A percentile compares a stretch with the other conserved stretches of the same genome.
Conservation (phyloP, 2,113 vertebrate species). For the Rynchops niger region DNA sequence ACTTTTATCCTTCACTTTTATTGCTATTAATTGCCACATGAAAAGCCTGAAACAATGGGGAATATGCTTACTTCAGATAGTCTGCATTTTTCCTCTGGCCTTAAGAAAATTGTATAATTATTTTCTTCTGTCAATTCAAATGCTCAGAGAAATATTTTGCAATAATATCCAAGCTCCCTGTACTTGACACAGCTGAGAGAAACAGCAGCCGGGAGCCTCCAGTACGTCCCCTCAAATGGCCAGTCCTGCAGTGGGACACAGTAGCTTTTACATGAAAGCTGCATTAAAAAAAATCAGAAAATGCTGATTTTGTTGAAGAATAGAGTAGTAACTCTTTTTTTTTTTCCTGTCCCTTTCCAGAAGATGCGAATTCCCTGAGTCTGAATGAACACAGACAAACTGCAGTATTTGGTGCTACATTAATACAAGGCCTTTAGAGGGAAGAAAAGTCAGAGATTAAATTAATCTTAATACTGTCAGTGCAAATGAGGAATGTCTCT, state of each 20-base stretch:
- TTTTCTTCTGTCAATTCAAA: conserved; percentile 26
- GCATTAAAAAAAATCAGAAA: background rate
- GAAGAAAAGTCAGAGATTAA: background rate
- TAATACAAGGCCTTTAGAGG: background rate
- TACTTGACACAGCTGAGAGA: background rate
- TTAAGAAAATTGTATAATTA: background rate
- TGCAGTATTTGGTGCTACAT: background rate
- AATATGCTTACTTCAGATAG: background rate
- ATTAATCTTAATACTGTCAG: background rate
- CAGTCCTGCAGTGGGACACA: background rate
- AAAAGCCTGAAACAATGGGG: background rate
- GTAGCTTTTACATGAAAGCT: background rate
- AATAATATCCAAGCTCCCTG: background rate
- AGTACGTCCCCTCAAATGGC: background rate
- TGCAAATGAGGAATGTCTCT: fast-evolving
- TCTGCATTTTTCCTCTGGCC: background rate
- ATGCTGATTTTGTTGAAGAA: background rate
- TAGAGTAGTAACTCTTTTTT: background rate
- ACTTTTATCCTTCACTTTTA: background rate
- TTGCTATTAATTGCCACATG: background rate
- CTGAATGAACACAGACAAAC: background rate
- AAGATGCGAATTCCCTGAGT: background rate
- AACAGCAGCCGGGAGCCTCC: background rate
- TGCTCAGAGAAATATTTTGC: background rate
- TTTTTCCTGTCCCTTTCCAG: background rate